Conservation (phyloP, 1,140 invertebrate genomes). For the Halictus rubicundus region DNA sequence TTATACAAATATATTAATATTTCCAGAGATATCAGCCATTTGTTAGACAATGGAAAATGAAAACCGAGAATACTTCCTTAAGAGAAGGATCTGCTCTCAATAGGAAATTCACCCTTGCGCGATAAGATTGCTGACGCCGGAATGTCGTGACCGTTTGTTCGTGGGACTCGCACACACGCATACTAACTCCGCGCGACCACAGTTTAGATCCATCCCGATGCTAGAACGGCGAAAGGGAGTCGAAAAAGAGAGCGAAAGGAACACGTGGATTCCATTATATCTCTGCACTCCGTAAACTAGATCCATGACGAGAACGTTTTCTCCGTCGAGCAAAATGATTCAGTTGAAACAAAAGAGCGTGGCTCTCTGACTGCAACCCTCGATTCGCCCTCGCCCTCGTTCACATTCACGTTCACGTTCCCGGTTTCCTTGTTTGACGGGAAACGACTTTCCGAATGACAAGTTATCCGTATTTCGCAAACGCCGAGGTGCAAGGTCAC, state of each 20-base stretch:
- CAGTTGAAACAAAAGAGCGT: conserved; percentile 68
- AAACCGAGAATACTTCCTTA: too few relatives aligned
- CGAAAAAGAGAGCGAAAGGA: conserved; percentile 42
- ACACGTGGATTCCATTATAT: conserved; percentile 24
- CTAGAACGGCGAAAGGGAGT: conserved; percentile 42
- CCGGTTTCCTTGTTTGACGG: conserved; percentile 75
- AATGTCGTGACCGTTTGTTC: not conserved
- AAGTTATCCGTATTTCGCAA: too few relatives aligned
- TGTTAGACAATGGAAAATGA: too few relatives aligned
- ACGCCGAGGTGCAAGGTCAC: conserved; percentile 29
- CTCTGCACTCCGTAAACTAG: conserved; percentile 6
- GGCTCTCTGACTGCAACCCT: conserved; percentile 75
- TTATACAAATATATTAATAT: too few relatives aligned
- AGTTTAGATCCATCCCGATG: conserved; percentile 39
- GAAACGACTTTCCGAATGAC: conserved; percentile 42
- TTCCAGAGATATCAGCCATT: too few relatives aligned
- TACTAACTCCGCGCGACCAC: conserved; percentile 3
- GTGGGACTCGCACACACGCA: not conserved
- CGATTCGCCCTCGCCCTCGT: conserved; percentile 76
- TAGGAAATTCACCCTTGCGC: not conserved
- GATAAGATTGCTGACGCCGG: too few relatives aligned
- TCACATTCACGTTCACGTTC: too few relatives aligned
- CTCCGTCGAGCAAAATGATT: conserved; percentile 61
- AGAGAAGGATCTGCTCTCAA: too few relatives aligned
- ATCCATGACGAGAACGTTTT: conserved; percentile 15